Base-by-base conservation (phyloP, 2,113 vertebrate genomes). In the Ceuthmochares aereus region DNA sequence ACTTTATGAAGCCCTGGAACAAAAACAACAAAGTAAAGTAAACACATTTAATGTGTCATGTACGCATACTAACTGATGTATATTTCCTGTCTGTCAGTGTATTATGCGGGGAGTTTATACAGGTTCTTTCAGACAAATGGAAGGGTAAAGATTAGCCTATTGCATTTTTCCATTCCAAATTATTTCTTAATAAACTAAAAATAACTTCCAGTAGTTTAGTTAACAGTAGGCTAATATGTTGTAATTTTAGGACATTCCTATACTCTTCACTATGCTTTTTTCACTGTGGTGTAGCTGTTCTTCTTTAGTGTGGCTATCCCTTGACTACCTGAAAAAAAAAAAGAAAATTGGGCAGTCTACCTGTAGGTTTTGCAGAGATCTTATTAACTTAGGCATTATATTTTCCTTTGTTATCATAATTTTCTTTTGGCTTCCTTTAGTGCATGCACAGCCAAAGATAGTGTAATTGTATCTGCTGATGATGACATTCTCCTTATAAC, bases 381-480 rank as follows among this genome's bases (percentile, higher is more conserved):
- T 63, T 49, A 7, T 23, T 30, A 59, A 60, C 16, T 62, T 15
- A 74, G 6, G 30, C 14, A 6, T 62, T 60, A 1, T 7, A n/a
- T 60, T 69, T 88, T 67, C 9, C 4, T 19, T 7, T 29, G 15
- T 17, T 37, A 34, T 19, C 2, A 7, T 36, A 59, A 32, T 30
- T 72, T 43, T 25, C n/a, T 32, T 17, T 87, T 84, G 55, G 1
- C 12, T 74, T 70, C 9, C 13, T 42, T 85, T n/a, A 22, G 3
- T 70, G 10, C 40, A 49, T 0, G 0, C 26, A 59, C 3, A 17
- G 3, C 2, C 5, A 42, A 82, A 60, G 6, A 43, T 6, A 34
- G 9, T 10, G 29, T 2, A 59, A 19, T 10, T 66, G 1, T 29
- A 2, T 81, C 17, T 32, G 27, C 14, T 47, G 47, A n/a, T 29